Evolutionary conservation across 2,888 invertebrate genomes (phyloP).

Genomic region (Netelia fuscicornis): DNA sequence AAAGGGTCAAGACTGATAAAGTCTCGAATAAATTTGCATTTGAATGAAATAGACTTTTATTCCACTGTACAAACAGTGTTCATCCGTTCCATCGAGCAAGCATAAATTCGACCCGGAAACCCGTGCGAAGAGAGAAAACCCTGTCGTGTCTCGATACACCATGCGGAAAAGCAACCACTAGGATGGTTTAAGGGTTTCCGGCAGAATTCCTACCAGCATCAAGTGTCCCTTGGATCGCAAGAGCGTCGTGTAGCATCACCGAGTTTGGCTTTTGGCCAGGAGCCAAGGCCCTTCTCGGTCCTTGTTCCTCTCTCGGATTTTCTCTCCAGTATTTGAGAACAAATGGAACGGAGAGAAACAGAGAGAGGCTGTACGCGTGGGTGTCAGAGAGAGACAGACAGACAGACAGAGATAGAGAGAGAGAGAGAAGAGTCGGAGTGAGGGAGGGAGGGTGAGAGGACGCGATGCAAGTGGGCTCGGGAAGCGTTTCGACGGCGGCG

Average conservation of each 20-base stretch:
- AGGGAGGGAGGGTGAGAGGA: constrained; percentile 32
- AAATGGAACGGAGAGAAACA: constrained; percentile 79
- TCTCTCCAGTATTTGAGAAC: constrained; percentile 83
- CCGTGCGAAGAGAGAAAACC: constrained; percentile 41
- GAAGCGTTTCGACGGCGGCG: constrained; percentile 58
- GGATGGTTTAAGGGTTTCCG: constrained; percentile 37
- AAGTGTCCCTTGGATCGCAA: constrained; percentile 39
- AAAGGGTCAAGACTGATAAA: constrained; percentile 25
- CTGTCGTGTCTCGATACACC: neutral
- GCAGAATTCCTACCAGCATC: constrained; percentile 38
- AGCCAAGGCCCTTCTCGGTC: constrained; percentile 79
- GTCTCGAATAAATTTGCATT: neutral
- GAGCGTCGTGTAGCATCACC: constrained; percentile 20
- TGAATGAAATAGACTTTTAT: neutral
- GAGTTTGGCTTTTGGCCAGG: constrained; percentile 77
- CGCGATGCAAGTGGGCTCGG: constrained; percentile 81
- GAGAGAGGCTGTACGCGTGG: neutral
- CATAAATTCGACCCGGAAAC: constrained; percentile 25
- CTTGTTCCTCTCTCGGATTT: constrained; percentile 80
- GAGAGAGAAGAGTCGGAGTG: constrained; percentile 23
- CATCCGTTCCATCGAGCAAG: neutral
- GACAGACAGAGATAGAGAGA: constrained; percentile 21
- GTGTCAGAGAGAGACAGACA: constrained; percentile 17
- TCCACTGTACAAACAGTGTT: constrained; percentile 7
- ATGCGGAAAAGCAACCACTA: constrained; percentile 10